Evolutionary conservation across 2,797 vertebrate species (phyloP), one percentile per base, ranked within the genome.

Genomic region (Macroramphosus scolopax): DNA sequence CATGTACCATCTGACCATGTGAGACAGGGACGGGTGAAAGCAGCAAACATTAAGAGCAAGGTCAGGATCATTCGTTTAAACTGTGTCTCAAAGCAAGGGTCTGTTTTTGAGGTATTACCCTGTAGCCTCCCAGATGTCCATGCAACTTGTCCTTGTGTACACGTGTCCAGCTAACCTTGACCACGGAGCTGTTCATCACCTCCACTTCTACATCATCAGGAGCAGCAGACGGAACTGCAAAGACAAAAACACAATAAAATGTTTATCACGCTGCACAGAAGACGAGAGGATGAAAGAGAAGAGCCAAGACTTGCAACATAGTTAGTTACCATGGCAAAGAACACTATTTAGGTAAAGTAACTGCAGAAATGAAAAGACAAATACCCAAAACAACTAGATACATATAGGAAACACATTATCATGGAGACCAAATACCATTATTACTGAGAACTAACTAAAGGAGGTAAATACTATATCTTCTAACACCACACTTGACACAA

Each of bases 71-170:
- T 68, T 80, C 51, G 72, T 69, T 84, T 83, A 82, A 80, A 70
- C 80, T 59, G 58, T 47, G 72, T 80, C 75, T 75, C 63, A 77
- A 80, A 82, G 52, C 69, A 68, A 76, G 80, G 65, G 63, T 60
- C 18, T 75, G 73, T 52, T 65, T 69, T 64, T 68, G 73, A 78
- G 59, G 67, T 71, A 79, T 86, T 89, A 84, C 97, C 95, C 93
- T 94, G 85, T 99, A 98, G 82, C 97, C 97, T 85, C 86, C 91
- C 66, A 98, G 91, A 82, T 91, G 94, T 63, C 97, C 97, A 16
- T 91, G 92, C 40, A 98, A 85, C 87, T 92, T 92, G 87, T 98
- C 95, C 85, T 93, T 93, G 51, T 92, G 92, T 59, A 98, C 88
- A 31, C 83, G 83, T 2, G 76, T 85, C 97, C 97, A 99, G 80